Conservation (phyloP, 92 coral and sea anemone species). For the Diadumene lineata region DNA sequence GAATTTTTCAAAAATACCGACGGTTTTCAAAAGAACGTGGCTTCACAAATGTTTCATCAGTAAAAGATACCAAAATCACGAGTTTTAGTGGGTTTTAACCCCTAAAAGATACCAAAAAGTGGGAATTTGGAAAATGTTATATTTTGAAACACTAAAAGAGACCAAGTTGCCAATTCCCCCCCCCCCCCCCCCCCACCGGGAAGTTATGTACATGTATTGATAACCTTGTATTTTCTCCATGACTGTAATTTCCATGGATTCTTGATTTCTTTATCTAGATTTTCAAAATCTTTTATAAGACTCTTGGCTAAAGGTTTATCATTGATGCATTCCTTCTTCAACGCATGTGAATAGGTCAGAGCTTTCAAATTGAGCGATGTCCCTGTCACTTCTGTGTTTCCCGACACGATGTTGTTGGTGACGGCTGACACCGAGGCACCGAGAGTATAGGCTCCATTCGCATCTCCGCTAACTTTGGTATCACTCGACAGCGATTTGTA, state of each 20-base stretch:
- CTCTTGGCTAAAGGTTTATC: background rate
- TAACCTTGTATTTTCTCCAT: conserved; percentile 34
- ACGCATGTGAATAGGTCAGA: conserved; percentile 11
- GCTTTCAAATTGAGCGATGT: conserved; percentile 29
- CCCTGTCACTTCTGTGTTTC: conserved; percentile 25
- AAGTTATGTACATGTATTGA: too few relatives aligned
- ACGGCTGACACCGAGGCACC: conserved; percentile 40
- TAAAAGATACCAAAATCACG: background rate
- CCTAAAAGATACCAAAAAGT: too few relatives aligned
- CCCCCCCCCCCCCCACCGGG: too few relatives aligned
- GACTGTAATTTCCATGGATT: conserved; percentile 35
- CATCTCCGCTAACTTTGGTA: conserved; percentile 15
- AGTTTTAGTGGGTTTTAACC: too few relatives aligned
- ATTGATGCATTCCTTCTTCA: conserved; percentile 52
- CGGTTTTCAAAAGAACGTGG: too few relatives aligned
- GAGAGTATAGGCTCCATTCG: conserved; percentile 33
- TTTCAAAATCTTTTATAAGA: conserved; percentile 28
- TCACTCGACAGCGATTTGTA: conserved; percentile 41
- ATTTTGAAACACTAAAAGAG: too few relatives aligned
- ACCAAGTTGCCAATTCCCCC: too few relatives aligned
- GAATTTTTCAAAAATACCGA: background rate
- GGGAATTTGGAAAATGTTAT: too few relatives aligned
- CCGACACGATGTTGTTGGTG: conserved; percentile 44
- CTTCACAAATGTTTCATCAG: too few relatives aligned
- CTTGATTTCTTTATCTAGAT: conserved; percentile 9